Evolutionary conservation across 2,888 invertebrate species (phyloP), one percentile per base, ranked within the genome.

Genomic region (Hemaris fuciformis): DNA sequence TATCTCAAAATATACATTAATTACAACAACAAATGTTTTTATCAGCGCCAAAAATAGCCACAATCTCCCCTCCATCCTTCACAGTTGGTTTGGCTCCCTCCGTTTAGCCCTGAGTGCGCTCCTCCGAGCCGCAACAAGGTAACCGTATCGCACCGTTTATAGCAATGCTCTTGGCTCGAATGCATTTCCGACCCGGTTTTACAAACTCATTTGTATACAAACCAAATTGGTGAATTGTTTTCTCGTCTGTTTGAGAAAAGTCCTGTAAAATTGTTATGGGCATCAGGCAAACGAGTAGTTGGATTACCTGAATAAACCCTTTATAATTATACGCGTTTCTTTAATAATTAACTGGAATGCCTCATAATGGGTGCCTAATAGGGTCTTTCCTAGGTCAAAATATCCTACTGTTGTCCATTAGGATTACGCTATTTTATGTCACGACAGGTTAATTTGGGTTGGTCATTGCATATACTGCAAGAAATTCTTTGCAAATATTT

Each of bases 101-200:
- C 27, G 1, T 7, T n/a, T 8, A 10, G 5, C 31, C 31, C 38
- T 23, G 57, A 57, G 15, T 57, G 34, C 57, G 41, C 22, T 13
- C 45, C 46, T 43, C 20, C 34, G 18, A 34, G 2, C 22, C 43
- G 34, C 27, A 27, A 60, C 59, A 60, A 60, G 60, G 60, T 60
- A 46, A 60, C 48, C 60, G 61, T 61, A 27, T 27, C 27, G 60
- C 41, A 43, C 22, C 43, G 41, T 61, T 56, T 56, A 41, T 31
- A 59, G 62, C 58, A 34, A 13, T 43, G 57, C 43, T 25, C 57
- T 62, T 62, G 46, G 62, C 59, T 60, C 45, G 46, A 56, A 57
- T 62, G 62, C 62, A 60, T 56, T 62, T 62, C 62, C 62, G 62
- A 60, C 62, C 62, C 25, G 46, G 25, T 57, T 62, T 45, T 53